Evolutionary conservation across 2,888 invertebrate species (phyloP), one percentile per base, ranked within the genome.

Genomic region (Agrilus mali): DNA sequence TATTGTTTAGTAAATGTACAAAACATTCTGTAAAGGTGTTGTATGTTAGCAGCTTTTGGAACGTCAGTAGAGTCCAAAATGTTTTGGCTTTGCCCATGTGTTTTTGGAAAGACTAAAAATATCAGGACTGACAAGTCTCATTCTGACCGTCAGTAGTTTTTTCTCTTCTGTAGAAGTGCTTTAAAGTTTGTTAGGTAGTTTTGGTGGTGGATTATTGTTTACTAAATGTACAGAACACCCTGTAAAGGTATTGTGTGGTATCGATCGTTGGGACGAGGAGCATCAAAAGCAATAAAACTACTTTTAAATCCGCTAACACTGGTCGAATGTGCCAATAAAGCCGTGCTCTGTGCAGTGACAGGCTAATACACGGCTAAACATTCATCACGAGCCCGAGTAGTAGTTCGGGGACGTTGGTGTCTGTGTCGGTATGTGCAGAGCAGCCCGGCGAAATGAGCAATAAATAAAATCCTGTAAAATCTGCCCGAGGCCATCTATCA

Each of bases 401-500:
- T 27, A 27, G 27, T 27, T 27, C 27, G 27, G 27, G 27, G 27
- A 27, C 10, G 20, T 3, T 20, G 27, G 27, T 27, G 46, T 45
- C 44, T 47, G 47, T 41, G 38, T 43, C 39, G 46, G 38, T 41
- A 47, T 43, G 49, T 45, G 46, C 53, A 48, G 47, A 43, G 51
- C 44, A 43, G 48, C 48, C 53, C 59, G 60, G 60, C 60, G 60
- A 64, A 64, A 61, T 61, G 61, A 62, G 58, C 61, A 61, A 63
- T 64, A 63, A 63, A 62, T 63, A 64, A 64, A 63, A 62, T 54
- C 60, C 55, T 55, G 57, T 50, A 55, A 57, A 57, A 58, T 58
- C 55, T 55, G 50, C 48, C 53, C 51, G 52, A 52, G 55, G 58
- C 53, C 58, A 56, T 55, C 55, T 54, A 57, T 57, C 57, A 57